Conservation (phyloP, 2,797 vertebrate genomes). For the Hyperoplus immaculatus region DNA sequence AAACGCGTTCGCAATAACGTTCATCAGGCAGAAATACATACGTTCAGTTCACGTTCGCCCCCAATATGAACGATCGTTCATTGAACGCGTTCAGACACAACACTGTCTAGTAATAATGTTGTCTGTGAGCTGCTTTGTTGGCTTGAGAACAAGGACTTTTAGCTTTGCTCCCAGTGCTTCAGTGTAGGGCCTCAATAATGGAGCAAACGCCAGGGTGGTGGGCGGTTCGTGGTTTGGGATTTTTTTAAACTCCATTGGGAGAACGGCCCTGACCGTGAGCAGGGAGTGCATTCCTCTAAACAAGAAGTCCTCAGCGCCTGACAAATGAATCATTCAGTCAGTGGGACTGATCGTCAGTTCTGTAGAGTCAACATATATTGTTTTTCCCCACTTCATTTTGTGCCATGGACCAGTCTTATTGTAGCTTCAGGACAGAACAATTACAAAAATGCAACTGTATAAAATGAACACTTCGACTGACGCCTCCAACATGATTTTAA, state of each 20-base stretch:
- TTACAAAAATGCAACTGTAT: slow-evolving; percentile 9
- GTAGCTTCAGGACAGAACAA: slow-evolving; percentile 16
- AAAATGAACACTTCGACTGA: slow-evolving; percentile 12
- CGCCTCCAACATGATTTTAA: slow-evolving; percentile 12
- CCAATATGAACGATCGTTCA: too few species aligned
- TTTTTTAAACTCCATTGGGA: background rate
- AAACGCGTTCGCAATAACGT: too few species aligned
- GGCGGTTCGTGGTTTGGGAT: slow-evolving; percentile 6
- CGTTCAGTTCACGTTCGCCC: too few species aligned
- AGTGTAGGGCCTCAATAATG: slow-evolving; percentile 4
- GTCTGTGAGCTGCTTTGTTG: slow-evolving; percentile 19
- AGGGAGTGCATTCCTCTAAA: slow-evolving; percentile 30
- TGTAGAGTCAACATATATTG: background rate
- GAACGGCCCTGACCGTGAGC: slow-evolving; percentile 15
- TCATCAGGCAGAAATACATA: too few species aligned
- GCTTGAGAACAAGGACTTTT: slow-evolving; percentile 10
- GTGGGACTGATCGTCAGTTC: slow-evolving; percentile 27
- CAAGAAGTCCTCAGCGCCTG: slow-evolving; percentile 19
- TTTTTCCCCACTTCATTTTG: slow-evolving; percentile 13
- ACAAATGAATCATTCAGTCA: slow-evolving; percentile 32
- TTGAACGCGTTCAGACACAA: too few species aligned
- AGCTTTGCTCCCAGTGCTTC: slow-evolving; percentile 13
- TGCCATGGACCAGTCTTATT: slow-evolving; percentile 7
- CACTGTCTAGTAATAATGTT: slow-evolving; percentile 10
- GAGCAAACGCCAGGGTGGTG: slow-evolving; percentile 27